Evolutionary conservation across 2,888 invertebrate species (phyloP), one percentile per base, ranked within the genome.

Genomic region (Drosophila meridiana): DNA sequence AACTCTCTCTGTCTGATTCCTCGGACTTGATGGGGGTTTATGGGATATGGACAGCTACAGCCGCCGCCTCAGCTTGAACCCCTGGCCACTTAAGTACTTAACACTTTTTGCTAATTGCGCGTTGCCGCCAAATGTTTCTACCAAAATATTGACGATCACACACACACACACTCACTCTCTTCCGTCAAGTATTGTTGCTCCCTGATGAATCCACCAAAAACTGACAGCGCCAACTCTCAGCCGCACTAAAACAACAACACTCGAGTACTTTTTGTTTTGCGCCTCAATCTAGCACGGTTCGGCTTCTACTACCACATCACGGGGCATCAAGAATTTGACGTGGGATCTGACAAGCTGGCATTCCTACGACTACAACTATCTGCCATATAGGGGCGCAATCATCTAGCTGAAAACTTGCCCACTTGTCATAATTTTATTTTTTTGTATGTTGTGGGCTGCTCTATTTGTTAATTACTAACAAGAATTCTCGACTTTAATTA

Each of bases 21-120:
- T 28, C 56, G 8, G 34, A 43, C 55, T 55, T 20, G 61, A n/a
- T 61, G 8, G 13, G n/a, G 20, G 30, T 32, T 26, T 32, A 14
- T 47, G 48, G 20, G 58, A 72, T 76, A 68, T 76, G 68, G 61
- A 68, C 67, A 68, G 66, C 72, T 69, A 64, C 71, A 83, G 61
- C 78, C 78, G 68, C 71, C 73, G 71, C 78, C 87, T 73, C 73
- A 64, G 40, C 90, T 76, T 61, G 52, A 53, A 56, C 78, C 78
- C 63, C 76, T 76, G 75, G 89, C 89, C 89, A 87, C 90, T 87
- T 87, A 89, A 90, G 90, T 90, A 90, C 90, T 87, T 87, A 87
- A 90, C 87, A 90, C 87, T 90, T 87, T 90, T 90, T 80, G 89
- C 87, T 87, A 87, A 87, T 87, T 90, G 89, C 78, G 80, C 78